A percentile compares a stretch with the other conserved stretches of the same genome.
phyloP scores from a whole-genome alignment of 2,113 vertebrate species.

The Dicentrarchus labrax region DNA sequence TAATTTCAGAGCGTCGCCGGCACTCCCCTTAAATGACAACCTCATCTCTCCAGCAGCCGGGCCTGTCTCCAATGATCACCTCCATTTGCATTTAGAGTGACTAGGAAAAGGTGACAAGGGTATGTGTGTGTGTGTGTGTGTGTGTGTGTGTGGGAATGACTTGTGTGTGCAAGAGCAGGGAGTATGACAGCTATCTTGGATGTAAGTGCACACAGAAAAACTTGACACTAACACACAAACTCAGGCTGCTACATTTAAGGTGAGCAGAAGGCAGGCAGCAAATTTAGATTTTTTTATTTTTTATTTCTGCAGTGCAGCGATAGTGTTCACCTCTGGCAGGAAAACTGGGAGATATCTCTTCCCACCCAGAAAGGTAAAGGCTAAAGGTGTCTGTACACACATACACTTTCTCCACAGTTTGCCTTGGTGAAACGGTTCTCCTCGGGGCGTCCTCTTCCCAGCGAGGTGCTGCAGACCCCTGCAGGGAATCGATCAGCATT shows the following conservation, averaged over 20 bases:
- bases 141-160: not conserved
- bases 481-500: conserved; percentile 65
- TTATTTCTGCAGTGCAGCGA: conserved; percentile 46
- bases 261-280: conserved; percentile 16
- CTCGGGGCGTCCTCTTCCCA: conserved; percentile 44
- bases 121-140: not conserved
- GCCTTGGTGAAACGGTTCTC: conserved; percentile 34
- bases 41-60: conserved; percentile 79
- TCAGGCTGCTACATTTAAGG: conserved; percentile 31
- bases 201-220: conserved; percentile 38
- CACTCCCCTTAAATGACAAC: conserved; percentile 84
- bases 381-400: conserved; percentile 9
- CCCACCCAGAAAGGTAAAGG: conserved; percentile 11
- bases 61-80: conserved; percentile 77
- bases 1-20: conserved; percentile 82
- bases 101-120: conserved; percentile 66
- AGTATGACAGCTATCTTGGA: conserved; percentile 38
- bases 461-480: conserved; percentile 41
- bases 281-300: conserved; percentile 30
- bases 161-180: not conserved
- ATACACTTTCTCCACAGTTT: conserved; percentile 20
- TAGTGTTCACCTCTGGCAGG: conserved; percentile 7
- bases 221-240: conserved; percentile 30
- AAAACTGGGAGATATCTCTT: conserved; percentile 20
- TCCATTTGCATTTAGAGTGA: conserved; percentile 85